These are phyloP conservation scores for Periophthalmus magnuspinnatus DNA, from an alignment of 2,797 vertebrate genomes.

Conservation along the genomic window DNA sequence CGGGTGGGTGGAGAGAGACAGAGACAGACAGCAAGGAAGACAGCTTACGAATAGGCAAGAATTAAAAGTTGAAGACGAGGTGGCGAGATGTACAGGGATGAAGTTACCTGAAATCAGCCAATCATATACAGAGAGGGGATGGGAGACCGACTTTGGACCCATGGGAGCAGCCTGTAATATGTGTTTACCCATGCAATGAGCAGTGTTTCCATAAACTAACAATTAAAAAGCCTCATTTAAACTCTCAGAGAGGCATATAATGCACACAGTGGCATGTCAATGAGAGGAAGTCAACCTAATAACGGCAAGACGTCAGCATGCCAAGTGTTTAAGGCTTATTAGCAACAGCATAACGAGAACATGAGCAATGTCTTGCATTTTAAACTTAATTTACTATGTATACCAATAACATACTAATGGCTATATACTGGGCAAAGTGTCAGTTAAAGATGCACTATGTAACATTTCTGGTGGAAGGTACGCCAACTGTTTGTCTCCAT, in stretches of 20 bases:
- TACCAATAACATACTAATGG: neutral
- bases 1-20: slow-evolving; percentile 34
- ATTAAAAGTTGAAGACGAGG: slow-evolving; percentile 23
- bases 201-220: slow-evolving; percentile 65
- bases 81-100: slow-evolving; percentile 36
- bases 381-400: neutral
- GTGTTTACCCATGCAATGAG: slow-evolving; percentile 54
- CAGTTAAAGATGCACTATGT: too few species aligned
- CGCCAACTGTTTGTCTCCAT: too few species aligned
- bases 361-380: neutral
- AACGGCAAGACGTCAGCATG: slow-evolving; percentile 5
- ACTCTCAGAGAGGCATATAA: slow-evolving; percentile 41
- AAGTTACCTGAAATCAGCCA: slow-evolving; percentile 51
- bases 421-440: neutral
- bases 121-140: slow-evolving; percentile 18
- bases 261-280: slow-evolving; percentile 39
- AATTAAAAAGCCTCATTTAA: slow-evolving; percentile 63
- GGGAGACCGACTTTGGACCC: slow-evolving; percentile 25
- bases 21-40: slow-evolving; percentile 13
- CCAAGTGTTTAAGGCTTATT: slow-evolving; percentile 1
- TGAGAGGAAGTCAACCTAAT: slow-evolving; percentile 35
- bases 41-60: neutral
- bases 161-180: slow-evolving; percentile 46
- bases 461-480: too few species aligned
- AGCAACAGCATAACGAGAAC: neutral